These are phyloP conservation scores for Carposina sasakii DNA, from an alignment of 1,140 invertebrate genomes.

Conservation along the genomic window DNA sequence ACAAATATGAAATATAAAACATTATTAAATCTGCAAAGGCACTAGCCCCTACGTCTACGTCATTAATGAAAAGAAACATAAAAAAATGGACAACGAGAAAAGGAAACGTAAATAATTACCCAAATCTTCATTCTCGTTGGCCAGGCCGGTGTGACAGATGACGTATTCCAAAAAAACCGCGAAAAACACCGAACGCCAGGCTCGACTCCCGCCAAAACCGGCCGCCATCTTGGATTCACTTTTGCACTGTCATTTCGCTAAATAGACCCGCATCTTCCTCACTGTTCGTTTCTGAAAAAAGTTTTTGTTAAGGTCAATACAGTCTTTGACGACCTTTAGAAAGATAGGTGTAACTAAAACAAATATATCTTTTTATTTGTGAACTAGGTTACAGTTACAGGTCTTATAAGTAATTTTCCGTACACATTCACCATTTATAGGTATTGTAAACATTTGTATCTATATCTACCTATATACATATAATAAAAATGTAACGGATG, in stretches of 20 bases:
- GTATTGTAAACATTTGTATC: too few relatives aligned
- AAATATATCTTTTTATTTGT: too few relatives aligned
- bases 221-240: slow-evolving; percentile 7
- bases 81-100: not conserved
- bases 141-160: slow-evolving; percentile 13
- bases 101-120: slow-evolving; percentile 19
- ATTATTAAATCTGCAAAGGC: too few relatives aligned
- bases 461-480: too few relatives aligned
- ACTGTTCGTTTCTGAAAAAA: not conserved
- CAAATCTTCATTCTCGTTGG: slow-evolving; percentile 26
- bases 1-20: too few relatives aligned
- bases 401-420: too few relatives aligned
- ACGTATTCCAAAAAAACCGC: slow-evolving; percentile 18
- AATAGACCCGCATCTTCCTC: not conserved
- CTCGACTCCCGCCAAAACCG: slow-evolving; percentile 6
- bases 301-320: not conserved
- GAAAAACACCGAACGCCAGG: slow-evolving; percentile 3
- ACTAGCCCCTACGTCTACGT: too few relatives aligned
- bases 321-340: too few relatives aligned
- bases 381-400: too few relatives aligned
- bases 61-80: slow-evolving; percentile 2
- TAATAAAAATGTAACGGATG: too few relatives aligned
- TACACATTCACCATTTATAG: too few relatives aligned
- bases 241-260: not conserved
- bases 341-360: too few relatives aligned